A percentile compares a stretch with the other conserved stretches of the same genome.
phyloP scores from a whole-genome alignment of 2,797 vertebrate genomes.

The Neosalanx taihuensis region DNA sequence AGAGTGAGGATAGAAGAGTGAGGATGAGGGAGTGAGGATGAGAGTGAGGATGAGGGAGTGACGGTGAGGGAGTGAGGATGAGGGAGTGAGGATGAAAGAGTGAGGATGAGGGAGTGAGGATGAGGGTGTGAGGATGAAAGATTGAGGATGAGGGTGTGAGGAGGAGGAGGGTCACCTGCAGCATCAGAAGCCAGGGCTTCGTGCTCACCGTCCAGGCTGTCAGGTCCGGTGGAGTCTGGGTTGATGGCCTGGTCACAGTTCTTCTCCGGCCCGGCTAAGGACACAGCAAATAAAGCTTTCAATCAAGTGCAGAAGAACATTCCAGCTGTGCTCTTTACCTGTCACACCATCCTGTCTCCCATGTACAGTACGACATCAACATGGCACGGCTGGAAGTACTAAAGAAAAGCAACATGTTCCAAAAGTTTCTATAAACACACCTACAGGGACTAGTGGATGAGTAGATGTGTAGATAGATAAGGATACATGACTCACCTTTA shows the following conservation, averaged over 20 bases:
- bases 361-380: background rate
- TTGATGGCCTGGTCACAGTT: conserved; percentile 46
- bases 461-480: background rate
- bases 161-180: conserved; percentile 40
- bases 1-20: too few species aligned
- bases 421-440: too few species aligned
- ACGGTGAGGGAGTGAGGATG: too few species aligned
- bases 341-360: background rate
- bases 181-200: background rate
- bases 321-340: too few species aligned
- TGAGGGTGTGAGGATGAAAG: background rate
- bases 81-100: too few species aligned
- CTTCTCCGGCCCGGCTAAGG: background rate
- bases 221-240: background rate
- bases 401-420: too few species aligned
- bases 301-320: background rate
- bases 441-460: too few species aligned
- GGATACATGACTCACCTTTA: conserved; percentile 68
- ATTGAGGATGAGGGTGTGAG: background rate
- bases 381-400: too few species aligned
- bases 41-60: too few species aligned
- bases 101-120: too few species aligned
- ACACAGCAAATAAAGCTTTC: background rate
- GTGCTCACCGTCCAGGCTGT: accelerated
- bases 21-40: too few species aligned